phyloP scores from a whole-genome alignment of 2,888 invertebrate genomes.

The Diaperis boleti region DNA sequence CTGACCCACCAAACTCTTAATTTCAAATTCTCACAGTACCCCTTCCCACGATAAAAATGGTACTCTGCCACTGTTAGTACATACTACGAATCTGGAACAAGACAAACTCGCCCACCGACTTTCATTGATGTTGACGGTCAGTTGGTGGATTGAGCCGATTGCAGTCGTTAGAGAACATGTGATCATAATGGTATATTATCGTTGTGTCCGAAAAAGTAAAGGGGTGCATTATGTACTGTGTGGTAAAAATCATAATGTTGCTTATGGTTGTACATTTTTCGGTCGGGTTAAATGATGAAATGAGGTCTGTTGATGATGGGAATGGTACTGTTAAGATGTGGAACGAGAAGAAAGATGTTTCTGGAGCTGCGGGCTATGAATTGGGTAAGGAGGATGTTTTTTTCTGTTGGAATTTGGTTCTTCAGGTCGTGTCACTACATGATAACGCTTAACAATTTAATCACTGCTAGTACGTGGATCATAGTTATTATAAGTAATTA shows the following conservation, averaged over 20 bases:
- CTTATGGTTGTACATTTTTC: background rate
- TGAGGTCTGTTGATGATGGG: background rate
- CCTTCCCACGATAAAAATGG: background rate
- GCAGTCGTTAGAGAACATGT: slow-evolving; percentile 1
- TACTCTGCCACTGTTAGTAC: background rate
- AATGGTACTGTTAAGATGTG: too few relatives aligned
- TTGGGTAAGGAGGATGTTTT: too few relatives aligned
- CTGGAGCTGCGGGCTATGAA: too few relatives aligned
- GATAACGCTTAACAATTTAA: too few relatives aligned
- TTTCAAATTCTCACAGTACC: background rate
- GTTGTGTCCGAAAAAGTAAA: background rate
- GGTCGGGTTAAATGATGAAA: background rate
- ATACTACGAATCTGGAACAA: background rate
- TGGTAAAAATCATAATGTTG: background rate
- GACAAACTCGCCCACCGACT: background rate
- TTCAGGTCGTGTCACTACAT: too few relatives aligned
- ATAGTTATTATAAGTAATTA: too few relatives aligned
- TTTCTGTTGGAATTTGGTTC: too few relatives aligned
- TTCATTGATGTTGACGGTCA: background rate
- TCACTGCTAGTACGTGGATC: too few relatives aligned
- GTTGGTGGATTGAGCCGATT: background rate
- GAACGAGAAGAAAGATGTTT: too few relatives aligned
- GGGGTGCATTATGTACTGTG: background rate
- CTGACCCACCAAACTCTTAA: background rate
- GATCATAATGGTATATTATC: slow-evolving; percentile 1